These are phyloP conservation scores for Buceros bicornis DNA, from an alignment of 2,797 vertebrate species.

Conservation along the genomic window DNA sequence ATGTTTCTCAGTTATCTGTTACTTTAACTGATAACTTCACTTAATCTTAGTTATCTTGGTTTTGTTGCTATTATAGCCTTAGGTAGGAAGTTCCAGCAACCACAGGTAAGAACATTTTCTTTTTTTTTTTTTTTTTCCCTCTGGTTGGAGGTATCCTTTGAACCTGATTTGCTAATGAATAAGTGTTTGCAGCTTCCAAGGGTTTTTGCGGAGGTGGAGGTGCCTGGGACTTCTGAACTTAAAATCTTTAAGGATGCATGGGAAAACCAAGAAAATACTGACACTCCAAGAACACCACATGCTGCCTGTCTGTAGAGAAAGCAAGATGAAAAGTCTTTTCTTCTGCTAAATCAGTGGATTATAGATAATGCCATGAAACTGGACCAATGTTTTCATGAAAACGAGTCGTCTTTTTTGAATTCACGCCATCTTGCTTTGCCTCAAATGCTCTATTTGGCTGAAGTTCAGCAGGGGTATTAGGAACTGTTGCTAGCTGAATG, in stretches of 20 bases:
- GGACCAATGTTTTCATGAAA: slow-evolving; percentile 61
- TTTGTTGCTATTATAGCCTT: neutral
- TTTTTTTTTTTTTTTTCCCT: neutral
- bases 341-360: slow-evolving; percentile 52
- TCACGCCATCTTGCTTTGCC: slow-evolving; percentile 54
- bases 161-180: neutral
- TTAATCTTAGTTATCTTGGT: neutral
- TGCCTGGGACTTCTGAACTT: neutral
- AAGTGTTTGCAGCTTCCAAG: neutral
- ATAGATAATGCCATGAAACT: slow-evolving; percentile 58
- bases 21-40: neutral
- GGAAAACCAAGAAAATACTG: slow-evolving; percentile 22
- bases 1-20: neutral
- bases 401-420: slow-evolving; percentile 52
- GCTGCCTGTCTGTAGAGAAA: neutral
- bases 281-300: slow-evolving; percentile 19
- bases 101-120: neutral
- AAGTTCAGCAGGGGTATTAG: slow-evolving; percentile 50
- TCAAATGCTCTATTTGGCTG: slow-evolving; percentile 66
- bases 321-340: slow-evolving; percentile 32
- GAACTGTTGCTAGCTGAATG: slow-evolving; percentile 52
- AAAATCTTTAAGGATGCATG: neutral
- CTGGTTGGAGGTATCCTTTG: neutral
- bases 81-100: neutral
- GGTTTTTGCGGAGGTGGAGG: neutral